Evolutionary conservation across 2,113 vertebrate species (phyloP), one percentile per base, ranked within the genome.

Genomic region (Charina bottae): DNA sequence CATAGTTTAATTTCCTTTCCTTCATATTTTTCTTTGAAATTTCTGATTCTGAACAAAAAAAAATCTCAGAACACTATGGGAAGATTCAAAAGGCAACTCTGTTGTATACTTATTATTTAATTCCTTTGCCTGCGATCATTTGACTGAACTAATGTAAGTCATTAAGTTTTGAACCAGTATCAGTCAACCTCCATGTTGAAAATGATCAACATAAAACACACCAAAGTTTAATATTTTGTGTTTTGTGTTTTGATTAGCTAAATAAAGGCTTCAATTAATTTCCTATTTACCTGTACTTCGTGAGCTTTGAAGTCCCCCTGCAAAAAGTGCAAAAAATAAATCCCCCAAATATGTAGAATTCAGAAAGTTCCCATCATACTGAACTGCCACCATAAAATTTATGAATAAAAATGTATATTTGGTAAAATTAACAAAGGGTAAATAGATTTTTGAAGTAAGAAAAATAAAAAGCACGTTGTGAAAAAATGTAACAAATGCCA

Each of bases 41-140:
- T 83, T 9, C 68, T 37, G 15, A 78, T 78, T 72, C 19, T 78
- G 68, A 19, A 37, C n/a, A 28, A 28, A 62, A 28, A 0, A 55
- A 64, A 2, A 49, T 88, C 55, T 15, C 0, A 46, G 68, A 3
- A 33, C 17, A 72, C 17, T 55, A 46, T 0, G 0, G 90, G 1
- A 55, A 26, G 9, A 78, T 89, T n/a, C 26, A 33, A 64, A 64
- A 89, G 1, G 54, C 9, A 0, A 91, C n/a, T 37, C 33, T 49
- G 8, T 68, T 21, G 26, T 42, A 28, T 9, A 15, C 7, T 49
- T 62, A 55, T 37, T 24, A 4, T 90, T 33, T 85, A 64, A 86
- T 49, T 85, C 12, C 4, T 89, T 33, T 89, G 59, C 12, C 46
- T n/a, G 17, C 9, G 28, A 8, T 24, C 6, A 56, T 72, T 33